These are phyloP conservation scores for Catostylus mosaicus DNA, from an alignment of 30 jellyfish, hydroid and myxozoan species.

Conservation along the genomic window DNA sequence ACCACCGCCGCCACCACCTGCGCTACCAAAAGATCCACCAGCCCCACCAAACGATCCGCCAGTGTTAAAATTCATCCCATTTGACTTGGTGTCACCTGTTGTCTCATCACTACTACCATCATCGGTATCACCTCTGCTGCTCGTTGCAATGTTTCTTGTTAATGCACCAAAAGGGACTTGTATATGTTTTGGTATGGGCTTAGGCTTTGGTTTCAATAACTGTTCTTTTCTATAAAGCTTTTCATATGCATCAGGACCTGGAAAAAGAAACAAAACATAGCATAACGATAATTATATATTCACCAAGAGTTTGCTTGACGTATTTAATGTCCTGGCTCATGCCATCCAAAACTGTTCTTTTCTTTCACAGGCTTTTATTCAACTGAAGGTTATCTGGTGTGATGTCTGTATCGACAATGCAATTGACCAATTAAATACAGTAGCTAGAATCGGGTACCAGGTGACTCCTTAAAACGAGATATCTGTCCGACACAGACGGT, in stretches of 20 bases:
- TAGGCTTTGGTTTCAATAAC: slow-evolving; percentile 42
- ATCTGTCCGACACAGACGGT: too few species aligned
- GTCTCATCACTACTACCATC: slow-evolving; percentile 21
- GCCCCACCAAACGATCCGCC: slow-evolving; percentile 10
- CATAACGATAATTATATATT: too few species aligned
- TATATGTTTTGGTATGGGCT: slow-evolving; percentile 28
- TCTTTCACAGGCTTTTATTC: too few species aligned
- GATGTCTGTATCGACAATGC: too few species aligned
- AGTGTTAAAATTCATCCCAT: slow-evolving; percentile 6
- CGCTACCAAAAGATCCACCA: slow-evolving; percentile 11
- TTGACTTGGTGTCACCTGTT: slow-evolving; percentile 16
- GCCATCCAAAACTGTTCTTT: too few species aligned
- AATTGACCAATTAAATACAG: too few species aligned
- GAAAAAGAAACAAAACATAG: neutral
- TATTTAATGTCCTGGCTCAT: too few species aligned
- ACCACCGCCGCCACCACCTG: slow-evolving; percentile 2
- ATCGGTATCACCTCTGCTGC: slow-evolving; percentile 15
- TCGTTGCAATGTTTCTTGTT: neutral
- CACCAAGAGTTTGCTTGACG: too few species aligned
- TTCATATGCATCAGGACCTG: slow-evolving; percentile 52
- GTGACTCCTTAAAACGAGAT: too few species aligned
- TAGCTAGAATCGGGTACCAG: too few species aligned
- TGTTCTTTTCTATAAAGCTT: slow-evolving; percentile 40
- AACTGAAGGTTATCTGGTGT: too few species aligned
- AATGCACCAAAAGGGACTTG: slow-evolving; percentile 1